These are phyloP conservation scores for Hetaerina americana DNA, from an alignment of 1,140 invertebrate species.

Conservation along the genomic window DNA sequence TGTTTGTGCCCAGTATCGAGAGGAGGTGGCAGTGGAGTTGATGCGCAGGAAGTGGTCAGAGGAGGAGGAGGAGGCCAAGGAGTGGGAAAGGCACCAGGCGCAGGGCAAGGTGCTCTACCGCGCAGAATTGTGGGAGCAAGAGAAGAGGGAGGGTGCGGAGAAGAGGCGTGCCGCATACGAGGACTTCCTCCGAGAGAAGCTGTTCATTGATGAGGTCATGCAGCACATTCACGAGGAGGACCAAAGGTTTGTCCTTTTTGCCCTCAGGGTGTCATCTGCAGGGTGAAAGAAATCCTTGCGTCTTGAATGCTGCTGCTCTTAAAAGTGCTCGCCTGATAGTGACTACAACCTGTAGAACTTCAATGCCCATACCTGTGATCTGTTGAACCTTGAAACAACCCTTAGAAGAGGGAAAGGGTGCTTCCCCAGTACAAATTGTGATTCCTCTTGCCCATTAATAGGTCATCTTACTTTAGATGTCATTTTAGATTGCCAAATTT, in stretches of 20 bases:
- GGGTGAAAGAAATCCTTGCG: too few species aligned
- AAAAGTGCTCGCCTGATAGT: constrained; percentile 3
- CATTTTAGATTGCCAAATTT: too few species aligned
- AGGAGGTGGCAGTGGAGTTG: constrained; percentile 14
- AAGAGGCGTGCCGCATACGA: constrained; percentile 25
- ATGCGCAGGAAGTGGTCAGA: constrained; percentile 16
- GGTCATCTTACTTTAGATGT: too few species aligned
- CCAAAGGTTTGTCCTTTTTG: constrained; percentile 18
- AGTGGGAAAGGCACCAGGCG: constrained; percentile 18
- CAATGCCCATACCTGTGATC: too few species aligned
- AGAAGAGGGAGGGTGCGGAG: constrained; percentile 25
- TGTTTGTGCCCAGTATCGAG: constrained; percentile 14
- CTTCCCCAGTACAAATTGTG: too few species aligned
- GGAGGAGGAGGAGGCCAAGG: constrained; percentile 18
- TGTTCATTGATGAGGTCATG: constrained; percentile 28
- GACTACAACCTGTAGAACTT: too few species aligned
- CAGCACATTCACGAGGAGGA: constrained; percentile 28
- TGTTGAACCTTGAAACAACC: too few species aligned
- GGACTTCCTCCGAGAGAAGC: constrained; percentile 30
- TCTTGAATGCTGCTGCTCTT: too few species aligned
- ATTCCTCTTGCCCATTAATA: too few species aligned
- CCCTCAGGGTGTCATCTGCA: too few species aligned
- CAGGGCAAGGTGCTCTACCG: constrained; percentile 24
- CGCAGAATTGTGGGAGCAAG: constrained; percentile 28
- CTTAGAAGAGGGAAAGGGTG: too few species aligned